Evolutionary conservation across 2,797 vertebrate species (phyloP), one percentile per base, ranked within the genome.

Genomic region (Crocodylus rhombifer): DNA sequence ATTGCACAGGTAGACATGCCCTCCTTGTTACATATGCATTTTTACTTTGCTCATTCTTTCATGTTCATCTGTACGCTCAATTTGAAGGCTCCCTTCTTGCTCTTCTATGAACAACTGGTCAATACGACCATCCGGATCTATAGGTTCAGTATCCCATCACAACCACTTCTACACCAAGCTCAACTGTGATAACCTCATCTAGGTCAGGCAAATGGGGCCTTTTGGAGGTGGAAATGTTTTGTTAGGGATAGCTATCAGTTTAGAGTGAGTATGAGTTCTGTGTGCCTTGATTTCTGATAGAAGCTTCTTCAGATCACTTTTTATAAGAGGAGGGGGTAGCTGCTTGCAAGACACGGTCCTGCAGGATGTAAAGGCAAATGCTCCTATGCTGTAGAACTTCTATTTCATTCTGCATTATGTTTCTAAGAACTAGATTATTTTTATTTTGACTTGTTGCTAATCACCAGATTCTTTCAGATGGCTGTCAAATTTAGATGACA

Each of bases 61-160:
- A 73, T 0, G 25, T 57, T 87, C 73, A 63, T 42, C 73, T 61
- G 81, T 51, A 42, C 23, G 21, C 23, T 73, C 25, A 73, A 7
- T 25, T 36, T 3, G 15, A 71, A 61, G 62, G 73, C 15, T 86
- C 73, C 18, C 26, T 18, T 23, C 30, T 79, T 51, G 2, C n/a
- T 12, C 76, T 2, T 1, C 8, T 23, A 11, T 18, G 33, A 62
- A 23, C 18, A 7, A 30, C 30, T 7, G 0, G 1, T 20, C 42
- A 30, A 25, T 1, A 7, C 4, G 14, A n/a, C 17, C 20, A 1
- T 0, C 18, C 18, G 4, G 11, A 56, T 1, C 36, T 51, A 36
- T 3, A 51, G 23, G 26, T 51, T 51, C 23, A 73, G 36, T 51
- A 36, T 42, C 36, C 51, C 14, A 33, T 42, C 69, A 14, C 20